Evolutionary conservation across 1,140 invertebrate species (phyloP).

Genomic region (Zaprionus camerounensis): DNA sequence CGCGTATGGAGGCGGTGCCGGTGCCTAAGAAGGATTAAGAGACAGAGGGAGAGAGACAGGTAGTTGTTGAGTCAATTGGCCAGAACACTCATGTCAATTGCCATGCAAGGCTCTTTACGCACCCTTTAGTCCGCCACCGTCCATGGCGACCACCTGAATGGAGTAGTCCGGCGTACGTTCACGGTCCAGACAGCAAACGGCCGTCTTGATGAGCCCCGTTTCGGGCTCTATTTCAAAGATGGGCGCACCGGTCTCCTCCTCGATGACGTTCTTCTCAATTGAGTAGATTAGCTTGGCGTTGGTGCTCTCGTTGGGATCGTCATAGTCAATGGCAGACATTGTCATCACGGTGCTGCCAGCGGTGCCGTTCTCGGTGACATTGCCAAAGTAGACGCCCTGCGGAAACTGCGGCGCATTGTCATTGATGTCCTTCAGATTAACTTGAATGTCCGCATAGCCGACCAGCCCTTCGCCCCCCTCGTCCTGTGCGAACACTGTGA

Average conservation of each 20-base stretch:
- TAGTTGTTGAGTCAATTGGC: not conserved
- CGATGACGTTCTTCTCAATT: conserved; percentile 89
- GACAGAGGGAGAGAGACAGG: not conserved
- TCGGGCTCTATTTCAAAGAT: conserved; percentile 88
- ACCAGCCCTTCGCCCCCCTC: conserved; percentile 89
- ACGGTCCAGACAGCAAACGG: conserved; percentile 88
- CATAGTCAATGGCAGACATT: conserved; percentile 89
- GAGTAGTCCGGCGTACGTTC: conserved; percentile 89
- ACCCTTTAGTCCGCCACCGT: conserved; percentile 87
- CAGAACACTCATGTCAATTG: conserved; percentile 4
- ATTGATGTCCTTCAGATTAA: conserved; percentile 90
- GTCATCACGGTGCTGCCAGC: conserved; percentile 89
- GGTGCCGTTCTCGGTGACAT: conserved; percentile 88
- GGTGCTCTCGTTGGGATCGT: conserved; percentile 88
- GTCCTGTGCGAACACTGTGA: conserved; percentile 90
- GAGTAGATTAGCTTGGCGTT: conserved; percentile 88
- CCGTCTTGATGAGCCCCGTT: conserved; percentile 88
- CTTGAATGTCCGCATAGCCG: conserved; percentile 91
- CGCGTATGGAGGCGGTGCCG: conserved; percentile 86
- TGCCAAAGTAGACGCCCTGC: conserved; percentile 87
- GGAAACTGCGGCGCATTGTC: conserved; percentile 92
- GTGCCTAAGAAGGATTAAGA: conserved; percentile 60
- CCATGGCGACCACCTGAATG: conserved; percentile 88
- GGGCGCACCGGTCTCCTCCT: conserved; percentile 87
- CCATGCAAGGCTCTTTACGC: conserved; percentile 57